Evolutionary conservation across 2,113 vertebrate species (phyloP).

Genomic region (Promerops cafer): DNA sequence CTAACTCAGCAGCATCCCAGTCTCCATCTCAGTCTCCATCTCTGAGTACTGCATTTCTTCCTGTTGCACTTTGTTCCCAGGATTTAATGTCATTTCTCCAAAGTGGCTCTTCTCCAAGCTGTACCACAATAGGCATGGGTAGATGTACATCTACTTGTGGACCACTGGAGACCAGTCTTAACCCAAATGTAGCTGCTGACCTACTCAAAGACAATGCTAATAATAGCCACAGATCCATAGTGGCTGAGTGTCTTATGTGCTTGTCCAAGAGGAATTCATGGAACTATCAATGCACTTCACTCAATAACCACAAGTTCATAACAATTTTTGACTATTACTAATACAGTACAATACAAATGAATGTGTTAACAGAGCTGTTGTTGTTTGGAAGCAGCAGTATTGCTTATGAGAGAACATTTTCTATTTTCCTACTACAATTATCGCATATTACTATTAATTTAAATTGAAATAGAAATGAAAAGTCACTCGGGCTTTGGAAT

Average conservation of each 20-base stretch:
- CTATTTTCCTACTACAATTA: conserved; percentile 24
- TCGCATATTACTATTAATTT: conserved; percentile 20
- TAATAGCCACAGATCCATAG: background rate
- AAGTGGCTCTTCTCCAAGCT: background rate
- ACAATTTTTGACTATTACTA: background rate
- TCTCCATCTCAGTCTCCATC: background rate
- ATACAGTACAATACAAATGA: background rate
- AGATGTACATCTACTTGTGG: background rate
- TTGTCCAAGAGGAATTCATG: background rate
- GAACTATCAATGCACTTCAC: background rate
- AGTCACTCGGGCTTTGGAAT: background rate
- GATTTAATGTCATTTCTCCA: background rate
- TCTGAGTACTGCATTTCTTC: background rate
- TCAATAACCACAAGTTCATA: conserved; percentile 1
- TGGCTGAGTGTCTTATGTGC: background rate
- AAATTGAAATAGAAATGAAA: conserved; percentile 12
- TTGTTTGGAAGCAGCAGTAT: conserved; percentile 3
- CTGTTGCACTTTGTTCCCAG: background rate
- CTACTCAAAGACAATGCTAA: background rate
- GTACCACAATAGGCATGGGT: background rate
- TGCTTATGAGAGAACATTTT: conserved; percentile 1
- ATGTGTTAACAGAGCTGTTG: background rate
- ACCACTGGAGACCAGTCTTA: conserved; percentile 39
- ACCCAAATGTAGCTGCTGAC: background rate
- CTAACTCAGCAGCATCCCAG: background rate